A percentile compares a stretch with the other conserved stretches of the same genome.
Conservation (phyloP, 2,113 vertebrate genomes). For the Prinia subflava region DNA sequence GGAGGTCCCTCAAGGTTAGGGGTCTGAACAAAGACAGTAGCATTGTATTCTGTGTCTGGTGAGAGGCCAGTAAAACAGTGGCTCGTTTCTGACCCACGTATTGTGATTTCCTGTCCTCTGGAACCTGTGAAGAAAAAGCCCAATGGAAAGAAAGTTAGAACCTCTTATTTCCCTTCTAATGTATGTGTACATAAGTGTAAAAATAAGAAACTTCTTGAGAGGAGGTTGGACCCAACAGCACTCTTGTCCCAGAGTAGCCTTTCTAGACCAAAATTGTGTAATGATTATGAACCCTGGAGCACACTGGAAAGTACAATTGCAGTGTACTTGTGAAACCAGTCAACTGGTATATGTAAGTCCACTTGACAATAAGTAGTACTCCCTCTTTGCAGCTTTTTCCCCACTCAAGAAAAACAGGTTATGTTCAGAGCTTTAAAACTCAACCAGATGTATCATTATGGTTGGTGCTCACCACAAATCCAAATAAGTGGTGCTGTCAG, state of each 20-base stretch:
- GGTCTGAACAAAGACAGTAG: slow-evolving; percentile 90
- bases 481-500: background rate
- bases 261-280: background rate
- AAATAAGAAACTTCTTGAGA: background rate
- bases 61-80: slow-evolving; percentile 92
- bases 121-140: slow-evolving; percentile 62
- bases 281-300: background rate
- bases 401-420: background rate
- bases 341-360: background rate
- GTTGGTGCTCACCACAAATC: background rate
- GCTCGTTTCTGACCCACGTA: slow-evolving; percentile 86
- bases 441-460: background rate
- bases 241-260: background rate
- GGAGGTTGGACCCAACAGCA: background rate
- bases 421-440: background rate
- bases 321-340: background rate
- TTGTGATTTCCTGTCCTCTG: slow-evolving; percentile 92
- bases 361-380: background rate
- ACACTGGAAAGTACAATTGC: background rate
- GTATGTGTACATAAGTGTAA: background rate
- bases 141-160: background rate
- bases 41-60: slow-evolving; percentile 83
- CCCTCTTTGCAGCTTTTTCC: background rate
- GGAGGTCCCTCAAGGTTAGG: slow-evolving; percentile 94
- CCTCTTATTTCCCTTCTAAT: background rate